Base-by-base conservation (phyloP, 2,797 vertebrate genomes). In the Novumbra hubbsi region DNA sequence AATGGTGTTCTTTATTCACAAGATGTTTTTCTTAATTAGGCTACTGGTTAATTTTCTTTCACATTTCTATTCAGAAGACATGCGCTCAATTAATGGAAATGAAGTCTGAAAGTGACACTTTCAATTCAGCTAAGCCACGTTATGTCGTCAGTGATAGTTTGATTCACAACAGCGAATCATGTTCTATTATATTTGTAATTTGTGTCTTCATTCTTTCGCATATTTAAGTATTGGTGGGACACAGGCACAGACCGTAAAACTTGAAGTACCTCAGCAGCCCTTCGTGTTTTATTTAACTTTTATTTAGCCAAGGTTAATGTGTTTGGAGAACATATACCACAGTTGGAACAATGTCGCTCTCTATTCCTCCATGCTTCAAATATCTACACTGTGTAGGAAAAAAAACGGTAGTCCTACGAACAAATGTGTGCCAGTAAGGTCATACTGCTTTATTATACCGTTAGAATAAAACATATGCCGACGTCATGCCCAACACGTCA, bases 401-500 rank as follows among this genome's bases (percentile, higher is more conserved):
- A 24, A 4, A 32, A 19, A 63, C 71, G 32, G 49, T 4, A 57
- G 27, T 38, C 16, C 7, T 49, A 55, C 60, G 41, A 72, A 45
- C 14, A 45, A 45, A 45, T 45, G 11, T 67, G 34, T 16, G 45
- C 5, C 38, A 68, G 9, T 55, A 14, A 55, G 52, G 17, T 38
- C 68, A 32, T 32, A 48, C 32, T 45, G 28, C 32, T 21, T 76
- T 63, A 78, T 21, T 52, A 24, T 72, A 75, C 32, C 45, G 68
- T 72, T 45, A 72, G 68, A 76, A 79, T 79, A 55, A 81, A 81
- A 50, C 11, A 24, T 24, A 72, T 1, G 74, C 30, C 68, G 50
- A 89, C 84, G 79, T 85, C 74, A 48, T 38, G 16, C 11, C 1
- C 9, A 7, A 0, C 64, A 70, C 85, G 83, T 89, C 84, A 87